Percentiles rank a stretch among this genome's conserved stretches.
These are phyloP conservation scores for Troides helena DNA, from an alignment of 2,888 invertebrate genomes.

Conservation along the genomic window DNA sequence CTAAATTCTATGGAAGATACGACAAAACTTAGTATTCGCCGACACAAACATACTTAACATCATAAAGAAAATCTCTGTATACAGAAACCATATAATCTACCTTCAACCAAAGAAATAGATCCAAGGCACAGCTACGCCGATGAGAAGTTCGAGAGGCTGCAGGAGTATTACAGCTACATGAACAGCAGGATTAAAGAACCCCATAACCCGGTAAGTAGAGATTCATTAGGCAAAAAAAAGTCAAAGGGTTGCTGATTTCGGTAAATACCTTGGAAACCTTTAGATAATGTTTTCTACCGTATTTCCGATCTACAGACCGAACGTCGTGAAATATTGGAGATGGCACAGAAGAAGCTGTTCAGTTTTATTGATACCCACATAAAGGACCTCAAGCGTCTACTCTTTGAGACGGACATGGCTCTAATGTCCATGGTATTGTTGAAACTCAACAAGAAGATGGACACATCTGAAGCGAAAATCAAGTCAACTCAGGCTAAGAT, in stretches of 20 bases:
- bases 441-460: slow-evolving; percentile 74
- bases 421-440: slow-evolving; percentile 73
- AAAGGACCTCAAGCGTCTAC: slow-evolving; percentile 66
- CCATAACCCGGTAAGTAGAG: slow-evolving; percentile 58
- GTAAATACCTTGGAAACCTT: too few relatives aligned
- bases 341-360: slow-evolving; percentile 54
- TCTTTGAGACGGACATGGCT: slow-evolving; percentile 68
- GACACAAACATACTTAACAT: too few relatives aligned
- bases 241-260: too few relatives aligned
- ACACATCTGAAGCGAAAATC: slow-evolving; percentile 70
- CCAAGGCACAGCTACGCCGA: slow-evolving; percentile 62
- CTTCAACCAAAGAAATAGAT: slow-evolving; percentile 54
- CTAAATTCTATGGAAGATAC: too few relatives aligned
- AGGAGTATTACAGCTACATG: slow-evolving; percentile 67
- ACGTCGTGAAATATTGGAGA: slow-evolving; percentile 58
- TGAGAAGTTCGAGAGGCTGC: slow-evolving; percentile 64
- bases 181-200: slow-evolving; percentile 66
- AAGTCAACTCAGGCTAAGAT: slow-evolving; percentile 69
- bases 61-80: not conserved
- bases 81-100: slow-evolving; percentile 71
- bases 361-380: slow-evolving; percentile 64
- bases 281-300: too few relatives aligned
- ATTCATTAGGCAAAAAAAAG: too few relatives aligned
- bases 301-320: slow-evolving; percentile 48
- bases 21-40: too few relatives aligned